Base-by-base conservation (phyloP, 2,113 vertebrate species). In the Atherinomorus stipes region DNA sequence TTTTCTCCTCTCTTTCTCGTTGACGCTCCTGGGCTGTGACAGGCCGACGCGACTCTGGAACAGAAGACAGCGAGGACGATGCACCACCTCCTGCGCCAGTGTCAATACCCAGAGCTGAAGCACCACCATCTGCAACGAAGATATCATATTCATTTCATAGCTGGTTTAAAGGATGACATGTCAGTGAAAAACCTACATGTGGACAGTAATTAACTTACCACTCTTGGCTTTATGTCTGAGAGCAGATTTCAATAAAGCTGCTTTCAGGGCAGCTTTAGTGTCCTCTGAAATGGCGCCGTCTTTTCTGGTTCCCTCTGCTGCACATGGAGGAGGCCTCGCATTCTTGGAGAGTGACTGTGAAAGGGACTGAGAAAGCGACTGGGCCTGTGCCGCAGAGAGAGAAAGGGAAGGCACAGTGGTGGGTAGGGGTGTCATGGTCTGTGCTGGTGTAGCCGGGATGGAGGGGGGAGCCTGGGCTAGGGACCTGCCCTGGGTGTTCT, bases 251-350 rank as follows among this genome's bases (percentile, higher is more conserved):
- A 96, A 90, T 74, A 98, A 85, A 6, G 94, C 95, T 0, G 96
- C 96, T 82, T 96, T 98, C 4, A 99, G 96, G 1, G 97, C 97
- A 0, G 95, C 95, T 85, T 99, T 99, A 40, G 97, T 98, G 69
- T 97, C 96, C 6, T 97, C 95, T 0, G 97, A 99, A 88, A 99
- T 99, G 22, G 96, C 95, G 0, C 96, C 96, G 4, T 98, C 97
- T 64, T 92, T 94, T 68, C 96, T 94, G 2, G 94, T 90, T 0
- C 88, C 91, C 9, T 92, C 95, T 16, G 81, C 92, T 4, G 86
- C 72, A 74, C 90, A 93, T 0, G 66, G 82, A n/a, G 81, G 61
- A 31, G 69, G 79, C 83, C 89, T 83, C 12, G 61, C 64, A 26
- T 76, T 90, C 76, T 92, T 93, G n/a, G 85, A 87, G 56, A 94